A percentile compares a stretch with the other conserved stretches of the same genome.
phyloP scores from a whole-genome alignment of 2,797 vertebrate genomes.

The Petrocephalus sullivani region DNA sequence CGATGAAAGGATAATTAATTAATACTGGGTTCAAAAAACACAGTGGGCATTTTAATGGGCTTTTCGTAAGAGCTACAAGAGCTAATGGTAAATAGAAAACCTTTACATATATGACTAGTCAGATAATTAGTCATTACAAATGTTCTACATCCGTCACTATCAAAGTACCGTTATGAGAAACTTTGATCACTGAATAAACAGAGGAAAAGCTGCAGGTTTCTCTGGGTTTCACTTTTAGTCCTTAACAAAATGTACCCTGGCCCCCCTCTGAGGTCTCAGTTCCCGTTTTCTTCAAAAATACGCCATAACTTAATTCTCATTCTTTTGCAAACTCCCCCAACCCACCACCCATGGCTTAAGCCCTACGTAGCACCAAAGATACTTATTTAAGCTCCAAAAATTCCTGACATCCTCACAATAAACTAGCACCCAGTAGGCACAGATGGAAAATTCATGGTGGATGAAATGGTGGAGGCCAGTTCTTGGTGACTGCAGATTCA shows the following conservation, averaged over 20 bases:
- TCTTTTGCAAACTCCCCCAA: background rate
- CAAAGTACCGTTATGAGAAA: background rate
- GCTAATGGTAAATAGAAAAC: background rate
- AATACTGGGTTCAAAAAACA: background rate
- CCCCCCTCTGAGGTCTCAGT: conserved; percentile 1
- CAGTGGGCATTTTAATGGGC: background rate
- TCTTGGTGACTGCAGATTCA: background rate
- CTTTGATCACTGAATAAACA: background rate
- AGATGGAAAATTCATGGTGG: background rate
- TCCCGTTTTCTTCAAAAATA: conserved; percentile 7
- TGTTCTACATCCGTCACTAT: background rate
- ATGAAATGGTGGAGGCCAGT: background rate
- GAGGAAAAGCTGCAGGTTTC: background rate
- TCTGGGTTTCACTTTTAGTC: conserved; percentile 7
- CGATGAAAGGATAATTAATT: background rate
- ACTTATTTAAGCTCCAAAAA: background rate
- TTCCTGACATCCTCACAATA: background rate
- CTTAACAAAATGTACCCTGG: background rate
- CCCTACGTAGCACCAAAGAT: background rate
- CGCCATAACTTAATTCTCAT: background rate
- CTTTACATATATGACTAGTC: background rate
- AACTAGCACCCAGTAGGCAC: background rate
- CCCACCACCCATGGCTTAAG: background rate
- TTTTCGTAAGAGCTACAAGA: background rate
- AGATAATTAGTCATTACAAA: conserved; percentile 6